Conservation (phyloP, 2,113 vertebrate species). For the Notarius quadriscutis region DNA sequence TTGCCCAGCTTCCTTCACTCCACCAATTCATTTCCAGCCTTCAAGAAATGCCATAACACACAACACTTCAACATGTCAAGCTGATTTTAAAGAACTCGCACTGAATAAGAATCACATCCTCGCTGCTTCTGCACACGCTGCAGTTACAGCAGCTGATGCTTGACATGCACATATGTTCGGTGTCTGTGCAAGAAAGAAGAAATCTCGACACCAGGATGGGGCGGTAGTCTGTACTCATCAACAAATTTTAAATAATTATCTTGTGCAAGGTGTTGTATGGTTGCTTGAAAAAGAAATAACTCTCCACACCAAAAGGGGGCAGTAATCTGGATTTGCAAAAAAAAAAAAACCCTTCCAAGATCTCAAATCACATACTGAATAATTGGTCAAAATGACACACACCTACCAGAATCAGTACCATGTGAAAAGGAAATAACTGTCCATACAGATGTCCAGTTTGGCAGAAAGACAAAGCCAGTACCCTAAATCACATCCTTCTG, state of each 20-base stretch:
- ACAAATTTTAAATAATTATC: neutral
- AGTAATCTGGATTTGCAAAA: neutral
- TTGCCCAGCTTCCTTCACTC: neutral
- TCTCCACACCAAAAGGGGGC: neutral
- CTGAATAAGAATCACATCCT: neutral
- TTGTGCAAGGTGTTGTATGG: neutral
- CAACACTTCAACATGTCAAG: neutral
- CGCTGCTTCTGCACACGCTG: neutral
- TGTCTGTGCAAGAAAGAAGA: neutral
- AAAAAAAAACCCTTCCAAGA: neutral
- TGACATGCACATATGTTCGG: neutral
- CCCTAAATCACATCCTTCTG: neutral
- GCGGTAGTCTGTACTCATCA: neutral
- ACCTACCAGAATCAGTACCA: neutral
- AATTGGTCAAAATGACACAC: neutral
- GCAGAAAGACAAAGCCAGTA: neutral
- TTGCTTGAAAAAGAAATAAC: neutral
- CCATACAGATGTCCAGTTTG: neutral
- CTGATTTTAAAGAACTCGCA: neutral
- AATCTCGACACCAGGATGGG: neutral
- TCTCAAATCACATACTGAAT: neutral
- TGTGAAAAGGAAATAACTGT: neutral
- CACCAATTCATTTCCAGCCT: neutral
- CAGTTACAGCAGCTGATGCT: neutral
- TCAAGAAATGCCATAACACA: neutral